A percentile compares a stretch with the other conserved stretches of the same genome.
phyloP scores from a whole-genome alignment of 2,113 vertebrate species.

The Thymallus thymallus region DNA sequence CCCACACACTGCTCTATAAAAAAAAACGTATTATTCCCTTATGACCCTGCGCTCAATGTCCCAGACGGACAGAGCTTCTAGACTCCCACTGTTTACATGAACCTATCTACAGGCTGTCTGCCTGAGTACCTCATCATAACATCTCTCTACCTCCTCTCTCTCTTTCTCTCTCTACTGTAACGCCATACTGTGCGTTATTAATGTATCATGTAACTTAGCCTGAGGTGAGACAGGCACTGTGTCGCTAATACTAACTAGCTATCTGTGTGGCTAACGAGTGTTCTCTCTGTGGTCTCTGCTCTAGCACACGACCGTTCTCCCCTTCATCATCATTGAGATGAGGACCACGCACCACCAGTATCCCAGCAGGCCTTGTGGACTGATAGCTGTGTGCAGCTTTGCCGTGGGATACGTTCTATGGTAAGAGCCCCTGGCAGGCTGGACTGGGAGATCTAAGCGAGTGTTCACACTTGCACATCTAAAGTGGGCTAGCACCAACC shows the following conservation, averaged over 20 bases:
- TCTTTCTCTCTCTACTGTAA: too few species aligned
- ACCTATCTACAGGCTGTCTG: too few species aligned
- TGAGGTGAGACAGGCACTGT: neutral
- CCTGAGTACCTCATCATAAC: neutral
- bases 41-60: too few species aligned
- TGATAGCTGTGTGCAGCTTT: constrained; percentile 85
- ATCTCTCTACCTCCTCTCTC: too few species aligned
- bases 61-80: too few species aligned
- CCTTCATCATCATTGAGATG: constrained; percentile 99
- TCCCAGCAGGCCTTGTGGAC: constrained; percentile 86
- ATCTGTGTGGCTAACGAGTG: neutral
- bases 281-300: constrained; percentile 43
- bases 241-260: neutral
- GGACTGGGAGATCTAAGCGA: too few species aligned
- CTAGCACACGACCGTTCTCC: constrained; percentile 96
- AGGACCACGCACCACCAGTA: constrained; percentile 92
- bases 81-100: too few species aligned
- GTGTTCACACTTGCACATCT: too few species aligned
- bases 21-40: too few species aligned
- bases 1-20: too few species aligned
- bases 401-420: constrained; percentile 91
- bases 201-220: neutral
- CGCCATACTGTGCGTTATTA: neutral
- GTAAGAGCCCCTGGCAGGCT: constrained; percentile 67
- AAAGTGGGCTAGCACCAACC: too few species aligned